Conservation (phyloP, 2,797 vertebrate genomes). For the Clamator glandarius region DNA sequence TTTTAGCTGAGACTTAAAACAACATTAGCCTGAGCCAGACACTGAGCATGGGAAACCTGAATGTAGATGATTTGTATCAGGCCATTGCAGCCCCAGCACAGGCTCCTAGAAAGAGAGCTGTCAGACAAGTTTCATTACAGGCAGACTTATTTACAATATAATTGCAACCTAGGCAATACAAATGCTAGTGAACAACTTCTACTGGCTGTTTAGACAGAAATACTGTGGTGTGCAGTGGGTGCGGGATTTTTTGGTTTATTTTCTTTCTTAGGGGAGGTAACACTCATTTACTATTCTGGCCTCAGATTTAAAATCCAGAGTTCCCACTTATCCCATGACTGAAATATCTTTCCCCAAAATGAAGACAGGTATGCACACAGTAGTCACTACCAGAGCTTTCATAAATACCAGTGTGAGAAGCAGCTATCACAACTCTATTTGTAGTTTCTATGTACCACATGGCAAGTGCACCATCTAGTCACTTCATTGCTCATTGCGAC, state of each 20-base stretch:
- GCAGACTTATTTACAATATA: background rate
- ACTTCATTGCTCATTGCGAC: background rate
- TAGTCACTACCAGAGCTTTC: background rate
- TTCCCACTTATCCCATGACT: background rate
- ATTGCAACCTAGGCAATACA: background rate
- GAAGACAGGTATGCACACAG: background rate
- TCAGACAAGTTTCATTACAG: background rate
- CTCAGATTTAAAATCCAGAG: background rate
- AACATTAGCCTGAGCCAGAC: constrained; percentile 27
- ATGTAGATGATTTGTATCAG: background rate
- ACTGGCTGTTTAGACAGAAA: background rate
- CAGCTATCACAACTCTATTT: background rate
- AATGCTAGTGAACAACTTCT: background rate
- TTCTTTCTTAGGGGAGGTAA: rapidly evolving
- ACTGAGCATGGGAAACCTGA: constrained; percentile 7
- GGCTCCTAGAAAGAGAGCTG: background rate
- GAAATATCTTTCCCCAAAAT: background rate
- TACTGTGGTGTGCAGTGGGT: background rate
- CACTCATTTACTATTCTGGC: background rate
- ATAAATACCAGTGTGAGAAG: background rate
- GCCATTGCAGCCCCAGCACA: background rate
- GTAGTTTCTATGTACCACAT: background rate
- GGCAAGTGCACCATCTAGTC: constrained; percentile 64
- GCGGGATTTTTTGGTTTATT: background rate
- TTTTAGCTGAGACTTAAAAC: constrained; percentile 32